Conservation (phyloP, 2,113 vertebrate genomes). For the Chaenogobius annularis region DNA sequence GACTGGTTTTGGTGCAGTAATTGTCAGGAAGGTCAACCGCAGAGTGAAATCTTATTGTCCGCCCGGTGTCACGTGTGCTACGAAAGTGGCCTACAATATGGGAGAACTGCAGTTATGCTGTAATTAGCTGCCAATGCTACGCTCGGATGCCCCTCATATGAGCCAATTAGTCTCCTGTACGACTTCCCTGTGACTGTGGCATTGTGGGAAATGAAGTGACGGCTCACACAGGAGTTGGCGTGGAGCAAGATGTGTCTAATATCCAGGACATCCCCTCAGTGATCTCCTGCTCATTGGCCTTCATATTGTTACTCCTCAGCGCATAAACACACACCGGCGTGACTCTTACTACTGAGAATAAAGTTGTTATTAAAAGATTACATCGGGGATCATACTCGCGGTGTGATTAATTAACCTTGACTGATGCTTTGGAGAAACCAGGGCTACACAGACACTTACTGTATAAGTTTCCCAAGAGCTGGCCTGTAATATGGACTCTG, state of each 20-base stretch:
- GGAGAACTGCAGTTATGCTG: constrained; percentile 16
- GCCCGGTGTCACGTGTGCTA: neutral
- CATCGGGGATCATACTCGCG: constrained; percentile 57
- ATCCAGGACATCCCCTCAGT: constrained; percentile 25
- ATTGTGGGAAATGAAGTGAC: constrained; percentile 49
- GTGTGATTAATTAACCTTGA: constrained; percentile 73
- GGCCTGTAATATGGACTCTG: constrained; percentile 23
- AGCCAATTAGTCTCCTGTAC: constrained; percentile 56
- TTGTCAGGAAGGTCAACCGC: neutral
- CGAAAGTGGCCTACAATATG: constrained; percentile 4
- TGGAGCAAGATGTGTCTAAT: constrained; percentile 30
- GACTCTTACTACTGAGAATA: constrained; percentile 43
- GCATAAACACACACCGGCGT: constrained; percentile 34
- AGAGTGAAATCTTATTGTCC: neutral
- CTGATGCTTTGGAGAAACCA: constrained; percentile 60
- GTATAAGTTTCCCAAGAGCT: constrained; percentile 23
- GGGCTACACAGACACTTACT: constrained; percentile 32
- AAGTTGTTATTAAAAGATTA: constrained; percentile 67
- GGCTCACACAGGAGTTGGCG: constrained; percentile 32
- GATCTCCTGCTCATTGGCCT: constrained; percentile 43
- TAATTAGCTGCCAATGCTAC: constrained; percentile 37
- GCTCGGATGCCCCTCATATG: constrained; percentile 43
- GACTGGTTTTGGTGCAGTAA: neutral
- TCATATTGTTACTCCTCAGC: constrained; percentile 32
- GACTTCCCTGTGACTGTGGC: constrained; percentile 28